These are phyloP conservation scores for Andrena fulva DNA, from an alignment of 2,888 invertebrate species.

Conservation along the genomic window DNA sequence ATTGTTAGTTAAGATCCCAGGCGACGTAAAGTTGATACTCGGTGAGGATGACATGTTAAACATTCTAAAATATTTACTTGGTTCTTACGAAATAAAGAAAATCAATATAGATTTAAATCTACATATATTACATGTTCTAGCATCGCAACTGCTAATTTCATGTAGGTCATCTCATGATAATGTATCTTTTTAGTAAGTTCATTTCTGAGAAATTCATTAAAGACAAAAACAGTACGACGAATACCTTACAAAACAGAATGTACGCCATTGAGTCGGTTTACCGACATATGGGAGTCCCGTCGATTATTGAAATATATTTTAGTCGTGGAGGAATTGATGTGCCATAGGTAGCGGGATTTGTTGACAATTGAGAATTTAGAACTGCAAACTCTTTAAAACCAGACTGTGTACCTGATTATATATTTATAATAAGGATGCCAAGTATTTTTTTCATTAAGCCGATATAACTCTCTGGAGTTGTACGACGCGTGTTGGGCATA, in stretches of 20 bases:
- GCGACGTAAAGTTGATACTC: constrained; percentile 79
- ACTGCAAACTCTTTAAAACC: constrained; percentile 53
- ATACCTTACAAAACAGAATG: constrained; percentile 18
- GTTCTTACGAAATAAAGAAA: constrained; percentile 84
- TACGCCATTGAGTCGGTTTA: constrained; percentile 22
- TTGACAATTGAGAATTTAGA: constrained; percentile 54
- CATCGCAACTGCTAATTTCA: constrained; percentile 78
- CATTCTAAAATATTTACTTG: constrained; percentile 83
- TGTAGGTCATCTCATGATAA: constrained; percentile 71
- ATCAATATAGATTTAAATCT: constrained; percentile 85
- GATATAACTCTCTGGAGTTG: constrained; percentile 35
- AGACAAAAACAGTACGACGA: constrained; percentile 1
- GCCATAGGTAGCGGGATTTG: constrained; percentile 63
- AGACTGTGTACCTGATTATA: constrained; percentile 69
- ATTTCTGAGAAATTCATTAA: constrained; percentile 4
- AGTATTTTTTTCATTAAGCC: constrained; percentile 60
- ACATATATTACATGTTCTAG: constrained; percentile 84
- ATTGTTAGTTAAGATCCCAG: constrained; percentile 64
- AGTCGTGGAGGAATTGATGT: constrained; percentile 61
- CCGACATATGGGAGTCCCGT: constrained; percentile 1
- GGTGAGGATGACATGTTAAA: constrained; percentile 82
- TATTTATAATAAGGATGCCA: constrained; percentile 67
- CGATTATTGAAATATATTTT: constrained; percentile 42
- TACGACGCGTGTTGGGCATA: constrained; percentile 16
- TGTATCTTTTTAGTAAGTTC: constrained; percentile 44